phyloP scores from a whole-genome alignment of 2,888 invertebrate species.

The Euplagia quadripunctaria region DNA sequence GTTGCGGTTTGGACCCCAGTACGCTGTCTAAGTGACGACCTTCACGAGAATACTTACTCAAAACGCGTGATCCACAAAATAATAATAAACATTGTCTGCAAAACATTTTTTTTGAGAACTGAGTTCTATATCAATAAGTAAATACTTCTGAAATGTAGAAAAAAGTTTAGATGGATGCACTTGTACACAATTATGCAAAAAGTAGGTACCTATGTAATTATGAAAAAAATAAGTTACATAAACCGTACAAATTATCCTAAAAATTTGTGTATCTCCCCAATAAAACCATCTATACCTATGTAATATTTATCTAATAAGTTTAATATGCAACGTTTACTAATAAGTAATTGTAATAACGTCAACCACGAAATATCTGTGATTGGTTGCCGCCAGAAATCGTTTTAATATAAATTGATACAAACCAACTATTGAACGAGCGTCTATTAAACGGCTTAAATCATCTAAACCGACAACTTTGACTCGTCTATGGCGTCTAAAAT shows the following conservation, averaged over 20 bases:
- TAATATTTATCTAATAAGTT: neutral
- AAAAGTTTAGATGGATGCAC: neutral
- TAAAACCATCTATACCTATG: too few species aligned
- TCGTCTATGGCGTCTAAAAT: constrained; percentile 80
- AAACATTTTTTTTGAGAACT: neutral
- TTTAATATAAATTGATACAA: constrained; percentile 67
- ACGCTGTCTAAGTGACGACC: too few species aligned
- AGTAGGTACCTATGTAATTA: neutral
- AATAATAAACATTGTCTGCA: neutral
- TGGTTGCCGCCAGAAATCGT: constrained; percentile 61
- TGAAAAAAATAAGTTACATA: neutral
- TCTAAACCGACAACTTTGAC: constrained; percentile 71
- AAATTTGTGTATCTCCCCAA: too few species aligned
- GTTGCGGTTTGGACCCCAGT: too few species aligned
- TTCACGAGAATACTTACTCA: too few species aligned
- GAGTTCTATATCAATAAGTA: neutral
- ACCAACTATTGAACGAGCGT: constrained; percentile 71
- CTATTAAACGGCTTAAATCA: constrained; percentile 83
- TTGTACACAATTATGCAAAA: neutral
- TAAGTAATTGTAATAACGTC: constrained; percentile 30
- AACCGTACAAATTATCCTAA: neutral
- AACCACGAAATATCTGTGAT: constrained; percentile 36
- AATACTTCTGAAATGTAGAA: neutral
- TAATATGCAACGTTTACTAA: constrained; percentile 36
- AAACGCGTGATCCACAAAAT: too few species aligned